These are phyloP conservation scores for Andrena praecox DNA, from an alignment of 2,888 invertebrate genomes.

Conservation along the genomic window DNA sequence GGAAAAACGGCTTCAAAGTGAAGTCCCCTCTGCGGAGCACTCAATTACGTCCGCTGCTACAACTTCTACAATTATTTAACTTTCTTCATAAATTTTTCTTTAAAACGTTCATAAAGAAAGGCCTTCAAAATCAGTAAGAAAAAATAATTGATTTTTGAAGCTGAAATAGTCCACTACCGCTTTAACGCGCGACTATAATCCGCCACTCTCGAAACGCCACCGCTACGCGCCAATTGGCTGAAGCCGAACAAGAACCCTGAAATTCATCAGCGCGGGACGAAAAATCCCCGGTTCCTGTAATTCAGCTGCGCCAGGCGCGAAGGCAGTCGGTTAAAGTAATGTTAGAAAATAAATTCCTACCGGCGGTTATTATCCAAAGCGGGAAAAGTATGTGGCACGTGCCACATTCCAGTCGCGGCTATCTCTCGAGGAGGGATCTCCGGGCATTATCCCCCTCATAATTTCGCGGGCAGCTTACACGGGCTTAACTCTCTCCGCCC, in stretches of 20 bases:
- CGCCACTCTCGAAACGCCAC: not conserved
- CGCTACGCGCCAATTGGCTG: not conserved
- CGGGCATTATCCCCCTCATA: conserved; percentile 78
- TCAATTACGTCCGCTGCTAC: too few species aligned
- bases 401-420: conserved; percentile 67
- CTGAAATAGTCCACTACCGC: too few species aligned
- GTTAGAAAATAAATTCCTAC: conserved; percentile 57
- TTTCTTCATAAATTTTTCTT: too few species aligned
- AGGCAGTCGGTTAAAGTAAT: conserved; percentile 31
- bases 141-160: too few species aligned
- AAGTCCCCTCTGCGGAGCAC: too few species aligned
- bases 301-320: conserved; percentile 10
- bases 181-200: too few species aligned
- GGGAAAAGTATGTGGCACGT: conserved; percentile 64
- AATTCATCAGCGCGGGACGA: not conserved
- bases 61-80: too few species aligned
- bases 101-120: too few species aligned
- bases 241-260: not conserved
- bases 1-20: too few species aligned
- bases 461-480: conserved; percentile 79
- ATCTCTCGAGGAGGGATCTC: conserved; percentile 69
- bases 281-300: conserved; percentile 6
- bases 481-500: conserved; percentile 71
- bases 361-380: conserved; percentile 53
- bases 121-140: too few species aligned